Evolutionary conservation across 2,888 invertebrate species (phyloP), one percentile per base, ranked within the genome.

Genomic region (Melanotus villosus): DNA sequence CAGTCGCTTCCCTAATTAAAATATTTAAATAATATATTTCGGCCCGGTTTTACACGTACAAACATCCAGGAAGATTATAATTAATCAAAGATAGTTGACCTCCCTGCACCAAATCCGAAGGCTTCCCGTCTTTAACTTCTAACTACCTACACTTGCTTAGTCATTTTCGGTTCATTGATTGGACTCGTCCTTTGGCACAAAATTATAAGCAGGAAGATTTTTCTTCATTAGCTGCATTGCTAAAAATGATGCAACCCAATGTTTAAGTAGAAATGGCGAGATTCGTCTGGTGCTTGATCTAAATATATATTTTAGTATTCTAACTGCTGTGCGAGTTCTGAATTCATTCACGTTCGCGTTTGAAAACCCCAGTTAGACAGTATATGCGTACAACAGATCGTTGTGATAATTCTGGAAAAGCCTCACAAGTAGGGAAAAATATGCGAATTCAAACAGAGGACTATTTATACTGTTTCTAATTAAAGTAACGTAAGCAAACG

Each of bases 131-230:
- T 50, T 30, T n/a, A n/a, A 30, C 50, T 64, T 59, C 16, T n/a
- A n/a, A 30, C 63, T 47, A 36, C 47, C 65, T 60, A 52, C 60
- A 66, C 64, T 45, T n/a, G 58, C 54, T 70, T 68, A 65, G 38
- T 65, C 58, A 65, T 34, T 65, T 58, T 69, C 71, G 63, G 74
- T 73, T 68, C 73, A 71, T 72, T 72, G 73, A 71, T 70, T 73
- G 69, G 58, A 68, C 62, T 72, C 64, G 71, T 69, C 69, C 71
- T 72, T 74, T 71, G 72, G 72, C 70, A 67, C 56, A 14, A 21
- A 38, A 14, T 59, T 34, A 57, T 50, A 45, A 57, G 32, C 60
- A 63, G 32, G 54, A 52, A 54, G 54, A 59, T 38, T 50, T 64
- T 68, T 41, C 67, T 38, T 68, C 41, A 57, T 59, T 64, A 57